Evolutionary conservation across 2,888 invertebrate genomes (phyloP).

Genomic region (Pollenia amentaria): DNA sequence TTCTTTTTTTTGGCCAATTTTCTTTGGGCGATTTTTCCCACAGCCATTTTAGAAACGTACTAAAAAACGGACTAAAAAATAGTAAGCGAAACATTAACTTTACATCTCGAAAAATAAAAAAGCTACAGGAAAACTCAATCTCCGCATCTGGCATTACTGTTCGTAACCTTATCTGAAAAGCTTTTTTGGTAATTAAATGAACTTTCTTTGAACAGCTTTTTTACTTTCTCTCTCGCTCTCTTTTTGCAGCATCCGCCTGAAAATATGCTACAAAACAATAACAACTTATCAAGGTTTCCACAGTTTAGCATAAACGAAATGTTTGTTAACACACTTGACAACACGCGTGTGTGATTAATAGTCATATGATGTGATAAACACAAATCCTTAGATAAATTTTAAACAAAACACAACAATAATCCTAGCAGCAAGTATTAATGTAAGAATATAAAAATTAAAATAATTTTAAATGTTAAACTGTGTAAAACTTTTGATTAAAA

Average conservation of each 20-base stretch:
- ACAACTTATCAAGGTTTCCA: conserved; percentile 33
- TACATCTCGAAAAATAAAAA: no score
- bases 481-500: no score
- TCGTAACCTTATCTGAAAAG: background rate
- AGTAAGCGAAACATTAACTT: no score
- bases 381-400: conserved; percentile 24
- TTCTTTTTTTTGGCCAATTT: no score
- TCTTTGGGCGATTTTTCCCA: no score
- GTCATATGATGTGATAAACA: conserved; percentile 57
- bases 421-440: conserved; percentile 44
- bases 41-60: no score
- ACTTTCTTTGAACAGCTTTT: background rate
- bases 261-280: conserved; percentile 47
- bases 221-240: background rate
- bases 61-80: no score
- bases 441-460: conserved; percentile 27
- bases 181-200: background rate
- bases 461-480: background rate
- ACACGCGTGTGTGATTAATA: conserved; percentile 40
- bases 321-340: conserved; percentile 11
- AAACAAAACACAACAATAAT: conserved; percentile 15
- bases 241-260: conserved; percentile 40
- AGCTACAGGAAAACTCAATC: no score
- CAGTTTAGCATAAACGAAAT: conserved; percentile 14
- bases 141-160: no score